A percentile compares a stretch with the other conserved stretches of the same genome.
phyloP scores from a whole-genome alignment of 2,113 vertebrate genomes.

The Alosa alosa region DNA sequence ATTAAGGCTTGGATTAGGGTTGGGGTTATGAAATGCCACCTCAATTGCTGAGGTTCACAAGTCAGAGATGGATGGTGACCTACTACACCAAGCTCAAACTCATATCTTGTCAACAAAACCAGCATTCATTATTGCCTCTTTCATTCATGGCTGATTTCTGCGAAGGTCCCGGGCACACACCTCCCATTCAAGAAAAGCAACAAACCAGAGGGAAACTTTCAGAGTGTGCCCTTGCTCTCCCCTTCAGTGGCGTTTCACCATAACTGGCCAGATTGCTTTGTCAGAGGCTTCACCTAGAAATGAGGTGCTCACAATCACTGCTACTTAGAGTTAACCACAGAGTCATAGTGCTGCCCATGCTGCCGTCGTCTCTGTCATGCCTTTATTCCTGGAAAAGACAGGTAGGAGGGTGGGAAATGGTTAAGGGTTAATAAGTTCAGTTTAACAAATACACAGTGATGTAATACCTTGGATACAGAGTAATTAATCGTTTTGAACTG shows the following conservation, averaged over 20 bases:
- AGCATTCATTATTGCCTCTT: neutral
- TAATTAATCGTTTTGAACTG: neutral
- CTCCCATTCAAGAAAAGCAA: neutral
- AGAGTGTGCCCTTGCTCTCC: neutral
- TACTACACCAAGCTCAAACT: no score
- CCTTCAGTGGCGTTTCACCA: neutral
- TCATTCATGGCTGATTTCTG: neutral
- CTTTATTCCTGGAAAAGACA: neutral
- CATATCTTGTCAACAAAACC: neutral
- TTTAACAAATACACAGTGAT: neutral
- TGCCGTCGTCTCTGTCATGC: no score
- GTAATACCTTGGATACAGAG: neutral
- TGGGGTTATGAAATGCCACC: no score
- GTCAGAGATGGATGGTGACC: no score
- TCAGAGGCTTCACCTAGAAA: neutral
- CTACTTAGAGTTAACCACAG: neutral
- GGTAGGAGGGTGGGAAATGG: neutral
- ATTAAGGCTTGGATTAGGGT: no score
- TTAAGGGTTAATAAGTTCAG: neutral
- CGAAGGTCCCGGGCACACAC: neutral
- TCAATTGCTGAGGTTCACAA: no score
- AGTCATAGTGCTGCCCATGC: neutral
- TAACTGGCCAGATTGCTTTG: neutral
- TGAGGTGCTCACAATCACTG: conserved; percentile 12
- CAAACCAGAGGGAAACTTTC: neutral